Base-by-base conservation (phyloP, 2,113 vertebrate genomes). In the Salvelinus sp. region DNA sequence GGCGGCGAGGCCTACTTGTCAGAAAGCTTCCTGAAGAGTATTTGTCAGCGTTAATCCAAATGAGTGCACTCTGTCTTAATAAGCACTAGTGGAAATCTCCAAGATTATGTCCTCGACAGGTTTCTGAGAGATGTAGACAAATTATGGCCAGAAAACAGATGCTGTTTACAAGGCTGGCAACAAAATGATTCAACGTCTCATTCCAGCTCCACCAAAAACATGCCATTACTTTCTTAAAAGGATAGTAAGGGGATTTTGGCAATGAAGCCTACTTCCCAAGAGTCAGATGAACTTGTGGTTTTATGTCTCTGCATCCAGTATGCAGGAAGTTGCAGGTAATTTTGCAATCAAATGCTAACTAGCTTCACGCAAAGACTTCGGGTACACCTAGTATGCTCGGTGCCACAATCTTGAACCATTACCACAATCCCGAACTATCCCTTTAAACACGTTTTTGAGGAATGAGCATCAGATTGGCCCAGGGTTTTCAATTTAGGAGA, bases 51-150 rank as follows among this genome's bases (percentile, higher is more conserved):
- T 64, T 64, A 38, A 12, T 60, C 13, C 23, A 68, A 74, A 69
- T 73, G 71, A 64, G 72, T 74, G 54, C 70, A 0, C 30, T 38
- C 44, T 70, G n/a, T 70, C 27, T 65, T 76, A 76, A 75, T 75
- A 72, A 77, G 70, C 27, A 4, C 33, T 62, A 62, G 10, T 33
- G 83, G 78, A 79, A 69, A 74, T 70, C 62, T 54, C 7, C 1
- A 44, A 62, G 75, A 47, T 23, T 7, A 50, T 44, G 64, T 25
- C 48, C 64, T 28, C n/a, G 64, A 66, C 64, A 28, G 64, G 64
- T 27, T 66, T 66, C 25, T 28, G 23, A 66, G 64, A 20, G 27
- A 66, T 66, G 27, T 23, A 66, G 64, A 66, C 25, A 28, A 66
- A 66, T 66, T 27, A 16, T 4, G 27, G 23, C 9, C 2, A 13